These are phyloP conservation scores for Dendrolimus punctatus DNA, from an alignment of 1,140 invertebrate species.

Conservation along the genomic window DNA sequence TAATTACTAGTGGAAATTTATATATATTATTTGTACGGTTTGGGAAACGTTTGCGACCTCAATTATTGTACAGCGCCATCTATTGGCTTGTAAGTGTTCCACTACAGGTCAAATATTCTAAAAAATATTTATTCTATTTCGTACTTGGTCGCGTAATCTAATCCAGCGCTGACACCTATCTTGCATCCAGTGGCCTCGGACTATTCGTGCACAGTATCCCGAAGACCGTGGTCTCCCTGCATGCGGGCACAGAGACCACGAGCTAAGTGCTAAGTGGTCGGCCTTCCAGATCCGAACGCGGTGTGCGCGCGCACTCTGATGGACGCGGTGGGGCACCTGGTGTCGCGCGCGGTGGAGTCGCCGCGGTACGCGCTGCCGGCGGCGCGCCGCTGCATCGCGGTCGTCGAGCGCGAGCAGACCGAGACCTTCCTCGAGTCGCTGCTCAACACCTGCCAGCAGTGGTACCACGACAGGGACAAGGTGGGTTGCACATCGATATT, in stretches of 20 bases:
- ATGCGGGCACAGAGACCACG: too few species aligned
- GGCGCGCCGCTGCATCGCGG: slow-evolving; percentile 85
- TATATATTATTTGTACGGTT: too few species aligned
- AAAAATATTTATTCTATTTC: too few species aligned
- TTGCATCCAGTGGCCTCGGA: too few species aligned
- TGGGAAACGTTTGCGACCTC: too few species aligned
- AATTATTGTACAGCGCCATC: too few species aligned
- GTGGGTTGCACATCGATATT: slow-evolving; percentile 26
- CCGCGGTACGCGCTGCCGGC: slow-evolving; percentile 84
- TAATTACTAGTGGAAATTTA: too few species aligned
- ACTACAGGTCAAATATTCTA: too few species aligned
- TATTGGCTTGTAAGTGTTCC: too few species aligned
- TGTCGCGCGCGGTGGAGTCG: slow-evolving; percentile 84
- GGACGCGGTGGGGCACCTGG: slow-evolving; percentile 86
- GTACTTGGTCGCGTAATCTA: too few species aligned
- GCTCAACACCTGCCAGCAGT: slow-evolving; percentile 90
- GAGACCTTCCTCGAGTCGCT: slow-evolving; percentile 92
- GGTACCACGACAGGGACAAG: slow-evolving; percentile 89
- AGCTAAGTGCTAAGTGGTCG: too few species aligned
- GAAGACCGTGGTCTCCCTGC: neutral
- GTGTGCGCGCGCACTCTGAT: slow-evolving; percentile 84
- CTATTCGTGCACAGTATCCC: neutral
- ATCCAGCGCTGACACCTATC: too few species aligned
- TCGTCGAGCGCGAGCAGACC: slow-evolving; percentile 89
- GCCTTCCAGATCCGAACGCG: slow-evolving; percentile 81